Evolutionary conservation across 2,888 invertebrate species (phyloP).

Genomic region (Operophtera brumata): DNA sequence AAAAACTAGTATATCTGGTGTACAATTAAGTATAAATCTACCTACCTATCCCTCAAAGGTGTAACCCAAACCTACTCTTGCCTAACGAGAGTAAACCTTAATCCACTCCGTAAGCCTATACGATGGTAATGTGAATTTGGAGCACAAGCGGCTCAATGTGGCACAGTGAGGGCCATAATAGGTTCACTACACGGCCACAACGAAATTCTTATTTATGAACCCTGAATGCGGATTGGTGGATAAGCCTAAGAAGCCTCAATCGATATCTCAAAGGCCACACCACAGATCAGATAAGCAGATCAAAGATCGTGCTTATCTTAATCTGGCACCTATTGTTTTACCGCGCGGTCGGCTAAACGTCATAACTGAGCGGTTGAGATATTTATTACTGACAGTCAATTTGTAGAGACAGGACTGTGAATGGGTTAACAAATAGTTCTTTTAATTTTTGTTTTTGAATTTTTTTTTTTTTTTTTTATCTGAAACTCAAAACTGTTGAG

Average conservation of each 20-base stretch:
- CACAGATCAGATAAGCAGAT: conserved; percentile 39
- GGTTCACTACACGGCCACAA: too few species aligned
- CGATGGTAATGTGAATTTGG: too few species aligned
- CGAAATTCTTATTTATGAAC: too few species aligned
- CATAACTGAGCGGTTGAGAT: conserved; percentile 20
- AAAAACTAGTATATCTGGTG: too few species aligned
- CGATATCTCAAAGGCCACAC: conserved; percentile 26
- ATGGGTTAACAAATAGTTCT: background rate
- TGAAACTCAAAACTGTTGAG: too few species aligned
- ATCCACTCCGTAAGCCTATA: too few species aligned
- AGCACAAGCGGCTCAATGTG: too few species aligned
- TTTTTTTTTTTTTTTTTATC: background rate
- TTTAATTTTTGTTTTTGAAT: background rate
- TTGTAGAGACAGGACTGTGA: conserved; percentile 5
- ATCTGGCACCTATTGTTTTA: conserved; percentile 42
- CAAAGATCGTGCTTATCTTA: conserved; percentile 39
- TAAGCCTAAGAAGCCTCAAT: background rate
- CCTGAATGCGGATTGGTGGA: background rate
- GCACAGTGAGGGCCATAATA: too few species aligned
- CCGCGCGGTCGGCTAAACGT: conserved; percentile 14
- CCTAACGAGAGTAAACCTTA: too few species aligned
- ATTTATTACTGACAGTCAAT: conserved; percentile 18
- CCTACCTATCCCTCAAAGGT: too few species aligned
- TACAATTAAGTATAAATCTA: too few species aligned
- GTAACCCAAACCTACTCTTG: too few species aligned